These are phyloP conservation scores for Microtus pennsylvanicus DNA, from an alignment of 2,113 vertebrate genomes.

Conservation along the genomic window DNA sequence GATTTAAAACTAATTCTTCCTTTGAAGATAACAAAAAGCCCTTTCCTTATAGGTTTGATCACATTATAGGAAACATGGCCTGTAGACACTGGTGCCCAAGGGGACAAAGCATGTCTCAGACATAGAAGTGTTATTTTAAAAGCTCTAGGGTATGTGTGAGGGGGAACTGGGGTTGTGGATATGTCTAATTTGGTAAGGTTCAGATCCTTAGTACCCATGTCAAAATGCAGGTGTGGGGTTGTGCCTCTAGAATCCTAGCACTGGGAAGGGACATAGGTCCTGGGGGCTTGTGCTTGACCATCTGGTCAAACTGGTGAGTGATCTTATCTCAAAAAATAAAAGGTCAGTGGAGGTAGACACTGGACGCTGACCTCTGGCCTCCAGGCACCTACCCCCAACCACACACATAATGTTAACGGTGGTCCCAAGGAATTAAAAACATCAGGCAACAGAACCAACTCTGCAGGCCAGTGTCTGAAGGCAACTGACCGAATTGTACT, in stretches of 20 bases:
- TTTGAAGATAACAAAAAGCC: neutral
- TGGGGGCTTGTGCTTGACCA: neutral
- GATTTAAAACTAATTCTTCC: slow-evolving; percentile 14
- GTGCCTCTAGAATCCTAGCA: neutral
- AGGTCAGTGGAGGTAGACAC: neutral
- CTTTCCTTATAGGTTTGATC: slow-evolving; percentile 52
- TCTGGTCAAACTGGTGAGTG: neutral
- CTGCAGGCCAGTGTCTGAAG: neutral
- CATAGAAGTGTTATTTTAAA: neutral
- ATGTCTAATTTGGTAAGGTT: neutral
- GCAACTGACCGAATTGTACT: neutral
- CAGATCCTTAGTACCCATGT: neutral
- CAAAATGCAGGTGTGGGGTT: neutral
- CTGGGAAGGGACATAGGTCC: neutral
- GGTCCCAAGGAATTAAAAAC: neutral
- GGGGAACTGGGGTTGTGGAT: neutral
- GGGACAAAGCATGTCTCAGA: neutral
- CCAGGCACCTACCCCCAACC: no score
- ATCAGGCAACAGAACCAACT: neutral
- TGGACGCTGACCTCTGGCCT: neutral
- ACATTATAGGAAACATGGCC: neutral
- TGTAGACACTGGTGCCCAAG: slow-evolving; percentile 20
- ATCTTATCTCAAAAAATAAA: neutral
- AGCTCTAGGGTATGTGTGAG: neutral
- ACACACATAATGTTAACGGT: neutral